Conservation (phyloP, 92 coral and sea anemone species). For the Parazoanthus swiftii region DNA sequence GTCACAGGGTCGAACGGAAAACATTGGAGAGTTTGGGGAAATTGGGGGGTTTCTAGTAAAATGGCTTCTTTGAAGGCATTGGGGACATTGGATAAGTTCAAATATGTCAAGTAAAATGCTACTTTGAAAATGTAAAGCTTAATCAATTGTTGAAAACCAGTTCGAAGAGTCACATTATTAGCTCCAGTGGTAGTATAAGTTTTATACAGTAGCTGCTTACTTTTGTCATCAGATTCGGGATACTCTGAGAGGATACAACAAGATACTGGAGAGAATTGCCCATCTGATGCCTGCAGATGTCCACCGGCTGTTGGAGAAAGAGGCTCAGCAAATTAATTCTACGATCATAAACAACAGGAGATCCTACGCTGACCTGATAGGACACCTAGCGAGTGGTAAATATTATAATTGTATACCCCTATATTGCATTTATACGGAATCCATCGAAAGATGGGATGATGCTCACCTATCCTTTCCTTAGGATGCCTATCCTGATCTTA, state of each 20-base stretch:
- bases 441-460: no score
- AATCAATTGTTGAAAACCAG: background rate
- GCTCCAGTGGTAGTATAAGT: background rate
- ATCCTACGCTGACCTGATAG: slow-evolving; percentile 84
- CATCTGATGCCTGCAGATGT: slow-evolving; percentile 97
- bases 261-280: slow-evolving; percentile 83
- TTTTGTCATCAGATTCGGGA: slow-evolving; percentile 72
- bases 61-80: background rate
- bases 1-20: background rate
- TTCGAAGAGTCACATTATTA: background rate
- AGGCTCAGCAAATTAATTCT: slow-evolving; percentile 90
- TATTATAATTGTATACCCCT: background rate
- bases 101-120: no score
- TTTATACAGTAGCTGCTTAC: background rate
- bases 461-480: no score
- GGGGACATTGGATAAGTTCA: no score
- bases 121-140: no score
- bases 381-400: slow-evolving; percentile 78
- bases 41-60: background rate
- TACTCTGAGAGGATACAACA: slow-evolving; percentile 73
- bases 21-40: background rate
- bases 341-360: slow-evolving; percentile 86
- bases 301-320: slow-evolving; percentile 91
- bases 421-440: no score
- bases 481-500: no score